Evolutionary conservation across 1,140 invertebrate species (phyloP).

Genomic region (Bombus picipes): DNA sequence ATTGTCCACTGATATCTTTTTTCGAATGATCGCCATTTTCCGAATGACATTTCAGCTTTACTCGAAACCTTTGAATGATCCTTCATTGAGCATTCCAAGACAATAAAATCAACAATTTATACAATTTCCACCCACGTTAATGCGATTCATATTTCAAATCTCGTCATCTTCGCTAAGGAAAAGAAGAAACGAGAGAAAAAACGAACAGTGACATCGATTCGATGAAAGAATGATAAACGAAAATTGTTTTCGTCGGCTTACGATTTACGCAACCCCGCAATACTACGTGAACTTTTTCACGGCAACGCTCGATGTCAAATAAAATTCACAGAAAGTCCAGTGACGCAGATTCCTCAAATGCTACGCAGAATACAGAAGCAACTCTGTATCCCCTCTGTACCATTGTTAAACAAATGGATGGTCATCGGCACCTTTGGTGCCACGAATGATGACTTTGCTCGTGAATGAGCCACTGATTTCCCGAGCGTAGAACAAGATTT

Average conservation of each 20-base stretch:
- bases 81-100: not conserved
- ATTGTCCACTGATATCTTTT: too few relatives aligned
- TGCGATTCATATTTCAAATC: not conserved
- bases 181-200: not conserved
- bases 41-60: not conserved
- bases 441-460: not conserved
- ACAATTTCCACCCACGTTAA: not conserved
- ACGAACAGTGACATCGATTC: not conserved
- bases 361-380: slow-evolving; percentile 6
- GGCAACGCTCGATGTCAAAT: not conserved
- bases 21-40: not conserved
- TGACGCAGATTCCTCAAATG: slow-evolving; percentile 32
- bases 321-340: not conserved
- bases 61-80: not conserved
- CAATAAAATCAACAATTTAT: not conserved
- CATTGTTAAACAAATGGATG: slow-evolving; percentile 4
- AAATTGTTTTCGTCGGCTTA: not conserved
- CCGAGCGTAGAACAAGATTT: slow-evolving; percentile 27
- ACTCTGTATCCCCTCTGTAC: not conserved
- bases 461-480: slow-evolving; percentile 55
- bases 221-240: not conserved
- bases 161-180: not conserved
- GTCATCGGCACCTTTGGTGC: not conserved
- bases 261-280: not conserved
- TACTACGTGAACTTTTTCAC: too few relatives aligned